These are phyloP conservation scores for Gallinago nigripennis DNA, from an alignment of 2,797 vertebrate species.

Conservation along the genomic window DNA sequence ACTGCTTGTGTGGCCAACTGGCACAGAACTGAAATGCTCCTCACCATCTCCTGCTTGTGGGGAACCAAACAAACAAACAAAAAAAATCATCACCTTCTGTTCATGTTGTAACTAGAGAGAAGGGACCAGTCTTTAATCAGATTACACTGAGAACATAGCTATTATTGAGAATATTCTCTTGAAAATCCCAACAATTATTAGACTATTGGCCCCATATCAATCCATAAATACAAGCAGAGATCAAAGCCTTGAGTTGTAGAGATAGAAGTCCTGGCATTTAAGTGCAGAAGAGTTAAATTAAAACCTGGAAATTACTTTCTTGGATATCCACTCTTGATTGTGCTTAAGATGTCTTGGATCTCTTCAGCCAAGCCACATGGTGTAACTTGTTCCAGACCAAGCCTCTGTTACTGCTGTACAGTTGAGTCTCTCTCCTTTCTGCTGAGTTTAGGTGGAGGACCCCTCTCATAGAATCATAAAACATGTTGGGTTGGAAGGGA, in stretches of 20 bases:
- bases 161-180: neutral
- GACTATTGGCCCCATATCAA: neutral
- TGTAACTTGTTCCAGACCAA: neutral
- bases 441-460: neutral
- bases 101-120: neutral
- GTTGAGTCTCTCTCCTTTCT: neutral
- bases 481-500: too few relatives aligned
- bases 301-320: neutral
- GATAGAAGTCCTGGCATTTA: neutral
- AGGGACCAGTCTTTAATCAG: neutral
- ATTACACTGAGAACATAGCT: too few relatives aligned
- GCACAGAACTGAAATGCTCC: neutral
- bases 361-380: neutral
- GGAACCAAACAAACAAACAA: neutral
- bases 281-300: neutral
- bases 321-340: neutral
- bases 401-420: neutral
- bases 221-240: neutral
- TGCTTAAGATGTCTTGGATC: neutral
- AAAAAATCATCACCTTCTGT: neutral
- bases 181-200: neutral
- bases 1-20: neutral
- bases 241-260: neutral
- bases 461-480: too few relatives aligned
- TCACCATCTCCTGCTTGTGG: neutral